Evolutionary conservation across 2,797 vertebrate genomes (phyloP).

Genomic region (Choloepus didactylus): DNA sequence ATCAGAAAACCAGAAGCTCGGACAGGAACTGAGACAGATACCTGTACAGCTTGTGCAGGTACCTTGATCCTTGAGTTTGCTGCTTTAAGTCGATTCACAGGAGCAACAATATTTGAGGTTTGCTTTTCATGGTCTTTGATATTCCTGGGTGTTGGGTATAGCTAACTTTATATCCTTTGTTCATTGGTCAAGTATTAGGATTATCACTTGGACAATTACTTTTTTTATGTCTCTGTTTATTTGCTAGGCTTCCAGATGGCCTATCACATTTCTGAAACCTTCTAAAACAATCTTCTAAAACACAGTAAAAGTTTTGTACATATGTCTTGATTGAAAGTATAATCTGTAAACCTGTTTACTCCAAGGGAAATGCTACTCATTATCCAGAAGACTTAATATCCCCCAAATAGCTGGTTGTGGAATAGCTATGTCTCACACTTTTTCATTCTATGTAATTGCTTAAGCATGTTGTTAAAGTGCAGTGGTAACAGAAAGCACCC

Average conservation of each 20-base stretch:
- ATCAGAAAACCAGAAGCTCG: slow-evolving; percentile 95
- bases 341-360: slow-evolving; percentile 45
- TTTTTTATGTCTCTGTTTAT: slow-evolving; percentile 20
- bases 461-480: neutral
- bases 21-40: slow-evolving; percentile 98
- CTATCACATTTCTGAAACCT: neutral
- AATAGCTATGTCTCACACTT: neutral
- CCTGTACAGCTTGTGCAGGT: slow-evolving; percentile 98
- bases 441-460: neutral
- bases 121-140: slow-evolving; percentile 76
- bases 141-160: slow-evolving; percentile 38
- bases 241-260: slow-evolving; percentile 3
- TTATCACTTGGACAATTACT: neutral
- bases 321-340: slow-evolving; percentile 10
- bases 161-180: slow-evolving; percentile 5
- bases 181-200: neutral
- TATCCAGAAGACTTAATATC: neutral
- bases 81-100: slow-evolving; percentile 98
- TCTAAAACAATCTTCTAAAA: slow-evolving; percentile 10
- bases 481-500: neutral
- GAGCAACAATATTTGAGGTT: slow-evolving; percentile 98
- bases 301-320: slow-evolving; percentile 32
- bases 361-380: neutral
- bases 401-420: neutral
- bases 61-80: slow-evolving; percentile 99